These are phyloP conservation scores for Dolichotis patagonum DNA, from an alignment of 2,113 vertebrate species.

Conservation along the genomic window DNA sequence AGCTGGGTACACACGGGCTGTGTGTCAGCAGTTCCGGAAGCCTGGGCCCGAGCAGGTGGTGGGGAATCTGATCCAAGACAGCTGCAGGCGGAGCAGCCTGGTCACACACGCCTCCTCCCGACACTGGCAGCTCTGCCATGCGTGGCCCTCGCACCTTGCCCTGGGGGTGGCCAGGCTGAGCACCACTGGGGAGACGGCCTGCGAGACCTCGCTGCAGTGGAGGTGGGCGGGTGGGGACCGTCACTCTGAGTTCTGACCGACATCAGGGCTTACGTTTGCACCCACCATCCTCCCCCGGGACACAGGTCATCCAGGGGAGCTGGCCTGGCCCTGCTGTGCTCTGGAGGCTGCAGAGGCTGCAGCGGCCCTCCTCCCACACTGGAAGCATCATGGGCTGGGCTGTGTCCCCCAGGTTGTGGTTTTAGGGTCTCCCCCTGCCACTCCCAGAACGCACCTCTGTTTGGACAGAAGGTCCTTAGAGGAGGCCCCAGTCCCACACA, in stretches of 20 bases:
- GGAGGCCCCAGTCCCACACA: background rate
- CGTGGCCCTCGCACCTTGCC: conserved; percentile 6
- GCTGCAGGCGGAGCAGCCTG: conserved; percentile 85
- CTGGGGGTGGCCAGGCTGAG: accelerated
- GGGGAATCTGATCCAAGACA: conserved; percentile 90
- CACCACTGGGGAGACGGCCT: background rate
- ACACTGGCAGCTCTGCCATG: conserved; percentile 68
- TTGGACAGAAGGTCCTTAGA: background rate
- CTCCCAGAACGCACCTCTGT: background rate
- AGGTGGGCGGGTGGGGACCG: accelerated
- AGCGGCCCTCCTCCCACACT: no score
- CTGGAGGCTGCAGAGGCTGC: background rate
- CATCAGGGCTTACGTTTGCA: background rate
- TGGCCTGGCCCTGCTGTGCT: background rate
- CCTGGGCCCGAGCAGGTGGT: conserved; percentile 87
- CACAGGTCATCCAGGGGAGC: no score
- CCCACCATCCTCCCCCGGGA: no score
- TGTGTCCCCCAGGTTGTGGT: background rate
- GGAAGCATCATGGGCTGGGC: background rate
- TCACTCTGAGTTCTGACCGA: background rate
- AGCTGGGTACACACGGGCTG: conserved; percentile 81
- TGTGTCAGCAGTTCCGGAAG: conserved; percentile 86
- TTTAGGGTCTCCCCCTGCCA: background rate
- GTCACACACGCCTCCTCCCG: conserved; percentile 74
- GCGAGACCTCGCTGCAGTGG: accelerated